These are phyloP conservation scores for Apodemia mormo DNA, from an alignment of 2,888 invertebrate genomes.

Conservation along the genomic window DNA sequence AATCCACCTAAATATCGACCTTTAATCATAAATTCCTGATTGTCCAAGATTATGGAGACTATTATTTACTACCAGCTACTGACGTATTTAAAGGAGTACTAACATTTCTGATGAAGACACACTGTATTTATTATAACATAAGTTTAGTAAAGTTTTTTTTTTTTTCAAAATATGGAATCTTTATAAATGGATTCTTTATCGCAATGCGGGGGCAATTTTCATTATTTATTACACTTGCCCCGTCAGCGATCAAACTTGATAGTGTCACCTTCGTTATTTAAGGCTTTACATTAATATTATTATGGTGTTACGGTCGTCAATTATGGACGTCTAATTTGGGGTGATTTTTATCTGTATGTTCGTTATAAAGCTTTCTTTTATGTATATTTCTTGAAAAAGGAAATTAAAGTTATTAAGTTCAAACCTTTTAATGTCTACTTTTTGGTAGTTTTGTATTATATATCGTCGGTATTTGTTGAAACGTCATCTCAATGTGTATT, in stretches of 20 bases:
- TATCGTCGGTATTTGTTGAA: too few species aligned
- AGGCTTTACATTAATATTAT: conserved; percentile 27
- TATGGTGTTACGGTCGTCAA: conserved; percentile 15
- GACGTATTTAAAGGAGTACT: too few species aligned
- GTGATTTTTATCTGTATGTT: not conserved
- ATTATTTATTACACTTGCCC: conserved; percentile 13
- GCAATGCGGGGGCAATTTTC: conserved; percentile 15
- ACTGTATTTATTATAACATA: not conserved
- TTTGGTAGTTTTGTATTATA: too few species aligned
- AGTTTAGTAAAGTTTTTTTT: not conserved
- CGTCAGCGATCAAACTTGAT: conserved; percentile 27
- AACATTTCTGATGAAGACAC: too few species aligned
- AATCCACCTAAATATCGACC: too few species aligned
- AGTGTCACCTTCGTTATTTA: conserved; percentile 35
- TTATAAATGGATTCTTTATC: conserved; percentile 8
- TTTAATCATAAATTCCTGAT: too few species aligned
- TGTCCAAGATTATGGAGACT: too few species aligned
- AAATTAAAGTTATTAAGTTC: too few species aligned
- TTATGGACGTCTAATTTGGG: conserved; percentile 2
- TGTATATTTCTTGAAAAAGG: not conserved
- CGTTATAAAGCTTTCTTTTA: conserved; percentile 1
- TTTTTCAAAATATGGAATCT: not conserved
- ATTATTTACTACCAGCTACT: too few species aligned
- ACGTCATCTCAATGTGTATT: too few species aligned
- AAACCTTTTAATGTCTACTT: too few species aligned